These are phyloP conservation scores for Hyles euphorbiae DNA, from an alignment of 1,140 invertebrate species.

Conservation along the genomic window DNA sequence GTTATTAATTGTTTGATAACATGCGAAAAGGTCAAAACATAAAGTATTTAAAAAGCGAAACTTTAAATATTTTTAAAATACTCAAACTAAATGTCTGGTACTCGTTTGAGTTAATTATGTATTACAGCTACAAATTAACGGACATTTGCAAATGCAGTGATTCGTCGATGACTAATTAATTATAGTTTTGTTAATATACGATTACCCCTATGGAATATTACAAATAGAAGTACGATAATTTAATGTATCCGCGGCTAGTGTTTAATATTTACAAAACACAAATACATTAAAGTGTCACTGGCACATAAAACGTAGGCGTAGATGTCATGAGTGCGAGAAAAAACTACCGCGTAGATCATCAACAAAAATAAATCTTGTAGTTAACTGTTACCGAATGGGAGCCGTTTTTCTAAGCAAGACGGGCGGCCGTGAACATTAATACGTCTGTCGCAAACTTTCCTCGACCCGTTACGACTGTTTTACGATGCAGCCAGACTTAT, in stretches of 20 bases:
- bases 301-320: slow-evolving; percentile 25
- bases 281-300: slow-evolving; percentile 31
- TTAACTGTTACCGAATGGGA: slow-evolving; percentile 10
- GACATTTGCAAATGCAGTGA: no score
- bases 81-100: no score
- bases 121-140: no score
- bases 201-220: no score
- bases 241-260: background rate
- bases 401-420: slow-evolving; percentile 10
- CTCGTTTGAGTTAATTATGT: no score
- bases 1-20: no score
- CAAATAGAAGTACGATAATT: no score
- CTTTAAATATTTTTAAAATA: no score
- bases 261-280: slow-evolving; percentile 19
- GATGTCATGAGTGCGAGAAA: slow-evolving; percentile 6
- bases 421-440: slow-evolving; percentile 18
- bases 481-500: slow-evolving; percentile 3
- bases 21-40: no score
- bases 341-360: slow-evolving; percentile 11
- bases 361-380: slow-evolving; percentile 17
- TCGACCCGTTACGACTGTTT: slow-evolving; percentile 13
- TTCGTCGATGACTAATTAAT: no score
- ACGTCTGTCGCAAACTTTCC: slow-evolving; percentile 14
- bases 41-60: no score
- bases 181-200: no score